Base-by-base conservation (phyloP, 1,140 invertebrate genomes). In the Drosophila saltans region DNA sequence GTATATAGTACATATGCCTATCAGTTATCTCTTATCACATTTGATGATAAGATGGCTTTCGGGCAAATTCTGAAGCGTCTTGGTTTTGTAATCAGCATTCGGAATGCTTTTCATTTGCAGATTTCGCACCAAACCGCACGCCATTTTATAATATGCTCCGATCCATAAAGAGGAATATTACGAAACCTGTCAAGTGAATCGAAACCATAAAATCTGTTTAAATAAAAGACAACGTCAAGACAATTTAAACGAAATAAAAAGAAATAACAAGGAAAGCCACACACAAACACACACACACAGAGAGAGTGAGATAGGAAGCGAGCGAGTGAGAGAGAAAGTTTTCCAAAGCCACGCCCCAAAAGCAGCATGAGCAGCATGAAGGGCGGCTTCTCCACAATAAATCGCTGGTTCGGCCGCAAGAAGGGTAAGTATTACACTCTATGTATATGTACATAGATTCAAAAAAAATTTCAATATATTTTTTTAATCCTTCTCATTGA, bases 371-470 rank as follows among this genome's bases (percentile, higher is more conserved):
- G 89, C 81, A 90, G 59, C 72, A 91, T 90, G 89, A 92, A 91
- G 76, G 83, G 85, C 86, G 91, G 92, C 71, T 91, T 92, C 66
- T 91, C 86, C 64, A 92, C 92, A 72, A 77, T 92, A 16, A 92
- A 92, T 69, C 92, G 92, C 70, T 92, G 90, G 79, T 82, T 92
- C 72, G 91, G 91, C 69, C 90, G 90, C 58, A 92, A 91, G 59
- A 92, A 92, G 73, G 79, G 91, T 92, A 73, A 84, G 78, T 69
- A 6, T 16, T 16, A 16, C 16, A 16, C 16, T 16, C n/a, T n/a
- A n/a, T n/a, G n/a, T n/a, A n/a, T n/a, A n/a, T n/a, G n/a, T n/a
- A n/a, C n/a, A n/a, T n/a, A n/a, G n/a, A n/a, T n/a, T n/a, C n/a
- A n/a, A n/a, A n/a, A 16, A 16, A 16, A 16, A 16, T 16, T 16